Base-by-base conservation (phyloP, 2,797 vertebrate species). In the Hafferia zeledoni region DNA sequence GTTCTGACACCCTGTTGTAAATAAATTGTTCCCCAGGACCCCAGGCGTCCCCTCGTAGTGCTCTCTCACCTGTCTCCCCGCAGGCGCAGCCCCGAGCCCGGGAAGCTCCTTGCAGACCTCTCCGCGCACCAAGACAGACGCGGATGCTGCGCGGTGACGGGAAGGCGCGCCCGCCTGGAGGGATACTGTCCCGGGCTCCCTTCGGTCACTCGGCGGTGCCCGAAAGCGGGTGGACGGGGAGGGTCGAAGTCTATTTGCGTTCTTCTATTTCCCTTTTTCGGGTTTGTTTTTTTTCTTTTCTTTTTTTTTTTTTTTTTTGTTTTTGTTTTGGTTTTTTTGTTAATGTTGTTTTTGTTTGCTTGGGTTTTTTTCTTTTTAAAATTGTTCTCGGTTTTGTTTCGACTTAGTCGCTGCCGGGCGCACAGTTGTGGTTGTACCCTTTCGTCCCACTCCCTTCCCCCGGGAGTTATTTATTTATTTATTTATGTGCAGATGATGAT, bases 391-490 rank as follows among this genome's bases (percentile, higher is more conserved):
- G 12, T 52, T 79, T 49, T 39, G 22, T 50, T 86, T 52, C 18
- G 43, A 31, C 43, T 88, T 56, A 9, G 27, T 33, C 53, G 33
- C 61, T 75, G 72, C 65, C 27, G 52, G 57, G 57, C 10, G 55
- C 61, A 28, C 77, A 71, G 17, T 65, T 50, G 97, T 98, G 96
- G 96, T 95, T 98, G 98, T 98, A 98, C 94, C 85, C 94, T 98
- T 98, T 96, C 86, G 91, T 98, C 31, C 55, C 23, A 6, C 25
- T 75, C 61, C 61, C 37, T 22, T 43, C 30, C 98, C 94, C 95
- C 97, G 98, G 97, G 98, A 98, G 96, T 98, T 98, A 99, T 98
- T 99, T 99, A 99, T 99, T 99, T 99, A 99, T 99, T 99, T 99
- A 99, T 99, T 99, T 99, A 99, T 99, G 97, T 97, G 98, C 93